Evolutionary conservation across 2,797 vertebrate species (phyloP).

Genomic region (Lepilemur septentrionalis): DNA sequence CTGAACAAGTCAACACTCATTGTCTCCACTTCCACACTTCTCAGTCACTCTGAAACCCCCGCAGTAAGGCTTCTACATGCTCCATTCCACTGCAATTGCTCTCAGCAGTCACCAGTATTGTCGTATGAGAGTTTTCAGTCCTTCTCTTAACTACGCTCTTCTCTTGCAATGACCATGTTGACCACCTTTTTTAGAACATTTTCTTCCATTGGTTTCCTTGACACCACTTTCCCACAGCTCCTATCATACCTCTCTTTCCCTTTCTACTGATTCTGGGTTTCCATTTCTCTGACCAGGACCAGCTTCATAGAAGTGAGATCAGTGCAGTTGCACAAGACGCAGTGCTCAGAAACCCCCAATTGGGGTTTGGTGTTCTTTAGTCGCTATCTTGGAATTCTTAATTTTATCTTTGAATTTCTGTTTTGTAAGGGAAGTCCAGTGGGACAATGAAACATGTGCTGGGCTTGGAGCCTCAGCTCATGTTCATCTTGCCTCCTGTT

Average conservation of each 20-base stretch:
- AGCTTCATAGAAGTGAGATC: background rate
- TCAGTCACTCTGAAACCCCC: background rate
- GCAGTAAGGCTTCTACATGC: background rate
- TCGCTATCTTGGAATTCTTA: background rate
- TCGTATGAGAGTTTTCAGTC: background rate
- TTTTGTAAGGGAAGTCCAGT: background rate
- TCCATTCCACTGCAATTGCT: background rate
- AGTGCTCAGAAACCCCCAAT: background rate
- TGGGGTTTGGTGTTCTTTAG: background rate
- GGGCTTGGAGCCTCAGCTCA: background rate
- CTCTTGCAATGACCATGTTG: background rate
- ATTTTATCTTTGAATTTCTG: background rate
- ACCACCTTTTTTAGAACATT: background rate
- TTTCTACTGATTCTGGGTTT: background rate
- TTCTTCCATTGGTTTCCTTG: background rate
- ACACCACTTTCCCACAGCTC: background rate
- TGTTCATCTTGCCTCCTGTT: background rate
- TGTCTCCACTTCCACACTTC: background rate
- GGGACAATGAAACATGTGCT: too few species aligned
- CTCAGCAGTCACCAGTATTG: background rate
- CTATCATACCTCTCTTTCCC: background rate
- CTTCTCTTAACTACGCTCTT: background rate
- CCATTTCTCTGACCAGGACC: background rate
- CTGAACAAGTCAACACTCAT: background rate
- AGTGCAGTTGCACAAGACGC: background rate